These are phyloP conservation scores for Macropus fuliginosus DNA, from an alignment of 2,797 vertebrate genomes.

Conservation along the genomic window DNA sequence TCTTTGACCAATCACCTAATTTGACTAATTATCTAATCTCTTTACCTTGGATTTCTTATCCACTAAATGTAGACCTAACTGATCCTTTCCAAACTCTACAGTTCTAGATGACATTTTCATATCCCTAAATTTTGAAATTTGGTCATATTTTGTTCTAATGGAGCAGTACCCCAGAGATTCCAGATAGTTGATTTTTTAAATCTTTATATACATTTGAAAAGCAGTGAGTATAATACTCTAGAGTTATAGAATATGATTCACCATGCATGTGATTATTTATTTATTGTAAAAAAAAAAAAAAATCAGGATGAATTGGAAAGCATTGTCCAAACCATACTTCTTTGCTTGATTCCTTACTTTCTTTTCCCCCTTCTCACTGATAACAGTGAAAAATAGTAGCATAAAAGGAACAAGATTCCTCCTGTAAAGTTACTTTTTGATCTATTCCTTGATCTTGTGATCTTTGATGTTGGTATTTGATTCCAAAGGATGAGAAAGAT, in stretches of 20 bases:
- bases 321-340: not conserved
- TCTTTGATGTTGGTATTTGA: not conserved
- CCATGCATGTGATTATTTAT: not conserved
- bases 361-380: not conserved
- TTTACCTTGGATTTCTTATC: not conserved
- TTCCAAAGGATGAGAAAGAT: not conserved
- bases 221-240: not conserved
- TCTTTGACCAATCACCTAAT: not conserved
- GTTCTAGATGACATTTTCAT: not conserved
- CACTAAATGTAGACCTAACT: not conserved
- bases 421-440: conserved; percentile 6
- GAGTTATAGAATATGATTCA: not conserved
- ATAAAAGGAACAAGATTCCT: not conserved
- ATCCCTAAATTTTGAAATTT: not conserved
- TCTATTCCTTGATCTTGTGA: not conserved
- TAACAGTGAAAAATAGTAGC: not conserved
- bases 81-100: not conserved
- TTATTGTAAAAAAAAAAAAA: not conserved
- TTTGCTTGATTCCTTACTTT: not conserved
- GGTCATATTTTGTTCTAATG: not conserved
- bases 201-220: not conserved
- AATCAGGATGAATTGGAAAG: not conserved
- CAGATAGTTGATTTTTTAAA: not conserved
- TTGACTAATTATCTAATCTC: not conserved
- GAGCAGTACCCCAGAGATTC: not conserved